Evolutionary conservation across 2,113 vertebrate species (phyloP).

Genomic region (Crotalus viridis): DNA sequence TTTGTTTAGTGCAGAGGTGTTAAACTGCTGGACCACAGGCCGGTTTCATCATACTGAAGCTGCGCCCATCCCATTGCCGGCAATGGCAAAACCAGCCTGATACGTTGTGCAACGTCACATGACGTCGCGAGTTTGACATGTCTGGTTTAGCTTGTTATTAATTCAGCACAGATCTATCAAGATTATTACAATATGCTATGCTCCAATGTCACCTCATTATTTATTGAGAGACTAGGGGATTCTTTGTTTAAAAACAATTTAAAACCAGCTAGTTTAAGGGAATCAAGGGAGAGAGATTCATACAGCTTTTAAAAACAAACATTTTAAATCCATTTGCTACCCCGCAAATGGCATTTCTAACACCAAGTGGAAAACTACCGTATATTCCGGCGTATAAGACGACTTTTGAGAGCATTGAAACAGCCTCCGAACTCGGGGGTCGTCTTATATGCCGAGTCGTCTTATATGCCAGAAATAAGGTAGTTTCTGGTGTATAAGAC

Average conservation of each 20-base stretch:
- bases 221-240: not conserved
- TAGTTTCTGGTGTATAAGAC: too few relatives aligned
- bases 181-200: not conserved
- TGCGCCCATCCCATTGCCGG: too few relatives aligned
- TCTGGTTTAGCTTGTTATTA: not conserved
- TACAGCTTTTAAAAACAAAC: not conserved
- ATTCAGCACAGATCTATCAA: not conserved
- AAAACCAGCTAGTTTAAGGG: not conserved
- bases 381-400: too few relatives aligned
- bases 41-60: too few relatives aligned
- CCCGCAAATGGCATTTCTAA: not conserved
- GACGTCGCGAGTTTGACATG: too few relatives aligned
- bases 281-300: not conserved
- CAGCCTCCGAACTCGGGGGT: too few relatives aligned
- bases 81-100: too few relatives aligned
- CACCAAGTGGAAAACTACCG: not conserved
- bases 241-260: not conserved
- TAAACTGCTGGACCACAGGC: too few relatives aligned
- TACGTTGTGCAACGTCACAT: too few relatives aligned
- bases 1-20: not conserved
- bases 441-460: too few relatives aligned
- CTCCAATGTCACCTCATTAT: not conserved
- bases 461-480: too few relatives aligned
- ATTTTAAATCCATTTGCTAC: not conserved
- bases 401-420: too few relatives aligned